phyloP scores from a whole-genome alignment of 1,140 invertebrate species.

The Bombus huntii region DNA sequence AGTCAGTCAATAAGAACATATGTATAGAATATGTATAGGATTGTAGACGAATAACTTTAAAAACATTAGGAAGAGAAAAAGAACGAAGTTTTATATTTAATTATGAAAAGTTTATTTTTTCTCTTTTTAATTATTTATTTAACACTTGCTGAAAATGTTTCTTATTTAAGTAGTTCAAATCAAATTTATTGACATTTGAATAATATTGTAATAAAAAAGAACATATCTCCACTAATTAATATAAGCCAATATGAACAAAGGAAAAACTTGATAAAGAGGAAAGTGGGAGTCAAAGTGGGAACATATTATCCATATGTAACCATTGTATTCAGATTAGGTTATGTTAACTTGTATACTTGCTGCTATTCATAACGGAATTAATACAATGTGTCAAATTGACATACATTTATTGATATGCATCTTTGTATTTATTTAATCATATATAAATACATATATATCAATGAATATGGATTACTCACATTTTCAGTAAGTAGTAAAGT shows the following conservation, averaged over 20 bases:
- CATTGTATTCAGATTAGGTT: constrained; percentile 9
- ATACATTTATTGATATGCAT: constrained; percentile 61
- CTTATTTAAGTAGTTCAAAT: background rate
- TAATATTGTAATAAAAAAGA: background rate
- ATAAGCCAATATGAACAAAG: background rate
- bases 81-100: no score
- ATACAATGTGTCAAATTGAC: constrained; percentile 72
- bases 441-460: constrained; percentile 40
- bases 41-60: background rate
- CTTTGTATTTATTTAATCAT: constrained; percentile 49
- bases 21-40: no score
- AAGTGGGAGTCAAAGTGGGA: background rate
- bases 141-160: background rate
- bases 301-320: background rate
- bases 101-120: background rate
- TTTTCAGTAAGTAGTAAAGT: constrained; percentile 52
- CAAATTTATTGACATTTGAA: background rate
- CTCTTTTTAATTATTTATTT: background rate
- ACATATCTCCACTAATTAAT: background rate
- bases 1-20: no score
- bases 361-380: background rate
- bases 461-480: constrained; percentile 57
- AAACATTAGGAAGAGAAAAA: background rate
- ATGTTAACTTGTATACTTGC: background rate
- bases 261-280: background rate